phyloP scores from a whole-genome alignment of 2,797 vertebrate genomes.

The Mastacembelus armatus region DNA sequence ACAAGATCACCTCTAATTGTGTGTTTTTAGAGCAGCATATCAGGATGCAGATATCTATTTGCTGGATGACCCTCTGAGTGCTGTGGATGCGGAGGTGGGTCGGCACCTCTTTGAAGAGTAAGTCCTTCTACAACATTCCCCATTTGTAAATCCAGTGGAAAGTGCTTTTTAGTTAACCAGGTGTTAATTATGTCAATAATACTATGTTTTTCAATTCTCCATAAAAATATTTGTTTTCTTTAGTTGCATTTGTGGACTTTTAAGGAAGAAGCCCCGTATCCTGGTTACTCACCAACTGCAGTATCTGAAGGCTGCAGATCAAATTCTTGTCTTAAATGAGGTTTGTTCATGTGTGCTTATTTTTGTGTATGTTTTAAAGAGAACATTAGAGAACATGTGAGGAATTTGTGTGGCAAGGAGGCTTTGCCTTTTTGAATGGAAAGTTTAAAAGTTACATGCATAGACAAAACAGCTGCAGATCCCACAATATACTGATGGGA shows the following conservation, averaged over 20 bases:
- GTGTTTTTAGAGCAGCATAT: constrained; percentile 89
- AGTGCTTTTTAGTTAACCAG: no score
- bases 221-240: constrained; percentile 27
- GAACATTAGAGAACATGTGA: no score
- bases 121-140: constrained; percentile 63
- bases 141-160: neutral
- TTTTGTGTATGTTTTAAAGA: neutral
- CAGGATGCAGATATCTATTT: constrained; percentile 96
- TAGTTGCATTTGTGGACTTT: constrained; percentile 94
- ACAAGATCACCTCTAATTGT: constrained; percentile 19
- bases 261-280: constrained; percentile 91
- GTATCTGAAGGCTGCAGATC: constrained; percentile 90
- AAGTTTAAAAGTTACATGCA: no score
- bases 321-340: constrained; percentile 94
- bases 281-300: constrained; percentile 97
- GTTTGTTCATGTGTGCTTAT: constrained; percentile 79
- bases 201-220: no score
- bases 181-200: no score
- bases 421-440: neutral
- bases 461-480: no score
- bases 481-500: no score
- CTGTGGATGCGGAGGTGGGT: constrained; percentile 94
- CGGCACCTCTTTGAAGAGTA: constrained; percentile 95
- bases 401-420: no score
- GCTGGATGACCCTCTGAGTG: constrained; percentile 95